Percentiles rank a stretch among this genome's conserved stretches.
Evolutionary conservation across 2,113 vertebrate species (phyloP).

Genomic region (Solenodon paradoxus): DNA sequence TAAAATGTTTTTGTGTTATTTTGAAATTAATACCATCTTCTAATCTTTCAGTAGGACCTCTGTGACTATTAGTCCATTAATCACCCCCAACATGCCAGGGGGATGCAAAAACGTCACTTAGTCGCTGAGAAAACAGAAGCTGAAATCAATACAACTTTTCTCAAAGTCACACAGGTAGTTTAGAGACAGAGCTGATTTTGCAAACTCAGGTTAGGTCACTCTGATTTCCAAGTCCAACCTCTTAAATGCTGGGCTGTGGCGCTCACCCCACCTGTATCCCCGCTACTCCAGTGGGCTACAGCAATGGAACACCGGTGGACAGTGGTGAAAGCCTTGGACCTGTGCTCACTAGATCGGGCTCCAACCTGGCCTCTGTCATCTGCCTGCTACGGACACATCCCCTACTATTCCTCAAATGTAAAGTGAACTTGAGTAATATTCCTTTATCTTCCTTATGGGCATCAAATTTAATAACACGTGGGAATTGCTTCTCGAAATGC

Average conservation of each 20-base stretch:
- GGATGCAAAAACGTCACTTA: neutral
- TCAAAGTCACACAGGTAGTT: neutral
- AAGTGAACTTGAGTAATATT: neutral
- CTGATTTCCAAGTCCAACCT: neutral
- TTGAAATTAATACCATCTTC: neutral
- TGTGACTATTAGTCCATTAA: neutral
- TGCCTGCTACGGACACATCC: neutral
- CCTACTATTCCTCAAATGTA: neutral
- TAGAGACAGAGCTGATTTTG: neutral
- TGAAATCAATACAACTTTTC: too few species aligned
- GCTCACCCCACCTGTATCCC: rapidly evolving
- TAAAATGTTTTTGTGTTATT: neutral
- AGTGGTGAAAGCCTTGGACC: neutral
- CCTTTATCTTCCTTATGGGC: neutral
- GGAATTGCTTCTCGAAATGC: neutral
- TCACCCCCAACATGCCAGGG: neutral
- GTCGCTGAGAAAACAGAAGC: neutral
- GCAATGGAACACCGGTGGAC: neutral
- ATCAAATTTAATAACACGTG: neutral
- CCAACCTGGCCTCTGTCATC: neutral
- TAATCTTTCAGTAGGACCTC: neutral
- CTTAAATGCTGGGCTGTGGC: neutral
- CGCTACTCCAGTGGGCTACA: rapidly evolving
- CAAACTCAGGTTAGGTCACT: neutral
- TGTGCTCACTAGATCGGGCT: neutral